These are phyloP conservation scores for Hetaerina titia DNA, from an alignment of 2,888 invertebrate species.

Conservation along the genomic window DNA sequence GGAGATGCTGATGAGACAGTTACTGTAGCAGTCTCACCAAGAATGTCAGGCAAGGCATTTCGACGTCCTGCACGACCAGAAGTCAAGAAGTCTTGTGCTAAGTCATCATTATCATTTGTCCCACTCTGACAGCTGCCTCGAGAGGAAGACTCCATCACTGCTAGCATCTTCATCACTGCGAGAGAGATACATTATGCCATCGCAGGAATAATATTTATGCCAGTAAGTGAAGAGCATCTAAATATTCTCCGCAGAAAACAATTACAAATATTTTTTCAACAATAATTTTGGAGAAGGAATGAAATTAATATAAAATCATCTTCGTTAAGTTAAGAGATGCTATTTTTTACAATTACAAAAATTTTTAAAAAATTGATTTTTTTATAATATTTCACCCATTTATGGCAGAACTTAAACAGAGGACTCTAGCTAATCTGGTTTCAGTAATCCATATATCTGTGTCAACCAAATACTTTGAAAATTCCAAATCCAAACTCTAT, in stretches of 20 bases:
- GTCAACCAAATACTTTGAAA: no score
- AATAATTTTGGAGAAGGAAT: neutral
- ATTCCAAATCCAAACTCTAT: no score
- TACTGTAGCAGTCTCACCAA: slow-evolving; percentile 85
- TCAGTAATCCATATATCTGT: no score
- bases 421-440: no score
- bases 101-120: slow-evolving; percentile 76
- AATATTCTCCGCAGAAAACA: neutral
- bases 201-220: neutral
- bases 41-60: slow-evolving; percentile 92
- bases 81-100: slow-evolving; percentile 88
- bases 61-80: slow-evolving; percentile 92
- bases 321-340: no score
- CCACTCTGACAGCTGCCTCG: slow-evolving; percentile 72
- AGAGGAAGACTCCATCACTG: slow-evolving; percentile 78
- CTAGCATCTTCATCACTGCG: slow-evolving; percentile 82
- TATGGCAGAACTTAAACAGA: no score
- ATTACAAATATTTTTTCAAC: neutral
- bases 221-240: neutral
- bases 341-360: no score
- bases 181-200: neutral
- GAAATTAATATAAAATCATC: neutral
- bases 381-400: no score
- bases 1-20: slow-evolving; percentile 74
- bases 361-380: no score